Base-by-base conservation (phyloP, 1,140 invertebrate genomes). In the Cephus cinctus region DNA sequence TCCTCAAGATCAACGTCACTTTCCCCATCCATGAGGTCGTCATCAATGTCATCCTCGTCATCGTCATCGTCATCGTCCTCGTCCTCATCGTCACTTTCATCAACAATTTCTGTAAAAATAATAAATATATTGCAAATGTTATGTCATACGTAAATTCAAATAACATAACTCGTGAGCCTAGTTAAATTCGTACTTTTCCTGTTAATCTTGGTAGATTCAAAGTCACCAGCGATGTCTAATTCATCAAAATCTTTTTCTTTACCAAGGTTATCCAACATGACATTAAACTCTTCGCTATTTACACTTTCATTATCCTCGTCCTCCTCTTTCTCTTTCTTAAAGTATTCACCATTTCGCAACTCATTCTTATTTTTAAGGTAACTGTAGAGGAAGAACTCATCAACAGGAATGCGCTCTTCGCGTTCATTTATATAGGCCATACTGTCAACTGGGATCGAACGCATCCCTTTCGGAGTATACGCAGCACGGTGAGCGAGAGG, bases 221-320 rank as follows among this genome's bases (percentile, higher is more conserved):
- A 59, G 41, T 79, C 75, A 12, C 69, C 75, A 50, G 76, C 77
- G 44, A 77, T 67, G 30, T 65, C 56, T 35, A 52, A 46, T 45
- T 70, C 57, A 39, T 79, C 83, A 9, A 85, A 57, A 57, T 85
- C 80, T 56, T 83, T 80, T 23, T 63, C 60, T 20, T 63, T 79
- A 1, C 78, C 80, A 59, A 89, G 78, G 41, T 73, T 77, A 59
- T 87, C 84, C 23, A 93, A 71, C 75, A 92, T 87, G n/a, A 85
- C 82, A 50, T 90, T 86, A 73, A 97, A 96, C 66, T 96, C 92
- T 46, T 92, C 88, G 66, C 92, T 94, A 52, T 83, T 86, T 2
- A 96, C 86, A 59, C 90, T 93, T 31, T 89, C 88, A 22, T 81
- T 75, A 67, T 94, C 90, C 61, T 86, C 84, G 54, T 83, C 80